Percentiles rank a stretch among this genome's conserved stretches.
Evolutionary conservation across 2,797 vertebrate species (phyloP).

Genomic region (Anableps anableps): DNA sequence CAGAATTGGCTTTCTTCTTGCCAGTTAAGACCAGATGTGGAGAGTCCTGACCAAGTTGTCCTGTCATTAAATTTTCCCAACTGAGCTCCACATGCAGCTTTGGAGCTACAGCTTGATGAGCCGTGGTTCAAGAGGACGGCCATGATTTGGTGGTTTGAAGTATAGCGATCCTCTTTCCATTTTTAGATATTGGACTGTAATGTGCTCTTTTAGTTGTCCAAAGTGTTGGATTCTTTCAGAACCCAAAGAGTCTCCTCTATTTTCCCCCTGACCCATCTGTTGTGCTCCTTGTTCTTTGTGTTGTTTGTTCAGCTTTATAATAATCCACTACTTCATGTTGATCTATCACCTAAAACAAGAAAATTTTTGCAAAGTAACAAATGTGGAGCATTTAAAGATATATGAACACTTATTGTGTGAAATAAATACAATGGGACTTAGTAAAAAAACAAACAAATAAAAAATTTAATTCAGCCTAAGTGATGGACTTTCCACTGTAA

Average conservation of each 20-base stretch:
- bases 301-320: not conserved
- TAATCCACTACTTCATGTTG: not conserved
- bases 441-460: constrained; percentile 29
- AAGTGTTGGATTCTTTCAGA: not conserved
- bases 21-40: not conserved
- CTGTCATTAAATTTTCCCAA: not conserved
- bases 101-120: not conserved
- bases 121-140: not conserved
- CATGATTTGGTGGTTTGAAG: not conserved
- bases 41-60: not conserved
- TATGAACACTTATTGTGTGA: not conserved
- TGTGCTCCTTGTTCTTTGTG: too few relatives aligned
- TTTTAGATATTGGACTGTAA: not conserved
- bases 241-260: not conserved
- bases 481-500: constrained; percentile 32
- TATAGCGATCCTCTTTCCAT: not conserved
- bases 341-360: not conserved
- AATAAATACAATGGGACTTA: constrained; percentile 37
- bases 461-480: not conserved
- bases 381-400: not conserved
- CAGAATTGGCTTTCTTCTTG: not conserved
- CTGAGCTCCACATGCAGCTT: not conserved
- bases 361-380: not conserved
- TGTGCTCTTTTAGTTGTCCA: not conserved
- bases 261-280: too few relatives aligned